Evolutionary conservation across 1,140 invertebrate genomes (phyloP), one percentile per base, ranked within the genome.

Genomic region (Papilio dardanus): DNA sequence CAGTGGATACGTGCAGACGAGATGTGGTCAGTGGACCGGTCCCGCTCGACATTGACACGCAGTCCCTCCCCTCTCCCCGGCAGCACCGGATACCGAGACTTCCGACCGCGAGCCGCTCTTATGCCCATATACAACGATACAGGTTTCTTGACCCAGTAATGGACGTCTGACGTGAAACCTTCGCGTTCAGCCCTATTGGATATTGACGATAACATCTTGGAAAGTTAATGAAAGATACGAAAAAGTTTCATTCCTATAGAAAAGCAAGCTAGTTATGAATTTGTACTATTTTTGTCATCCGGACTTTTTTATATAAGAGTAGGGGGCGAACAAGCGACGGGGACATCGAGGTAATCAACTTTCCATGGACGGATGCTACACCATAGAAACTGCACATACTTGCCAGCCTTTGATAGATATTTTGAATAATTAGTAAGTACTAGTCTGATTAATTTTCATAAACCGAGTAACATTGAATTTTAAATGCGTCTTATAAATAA

Each of bases 11-110:
- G 3, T 24, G 54, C 21, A 58, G 21, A 58, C 54, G 24, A 30
- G 54, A 58, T 28, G 54, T 58, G 54, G 54, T 58, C 54, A 58
- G 54, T 58, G 54, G 54, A 58, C 54, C 54, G 54, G 54, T 58
- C 21, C n/a, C n/a, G 12, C 54, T 58, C 54, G 54, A 58, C 54
- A 58, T 58, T 58, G 54, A 58, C 54, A 30, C 8, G 54, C 54
- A 21, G 8, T 19, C n/a, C 46, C 46, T 12, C 21, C 46, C 19
- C 46, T 50, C 19, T 19, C 50, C 21, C 19, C 40, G 40, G 16
- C 16, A 42, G 21, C 54, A 58, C 54, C 54, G 54, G 54, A 58
- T 58, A 58, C 54, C 10, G 54, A 28, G 21, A 24, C 54, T 58
- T 58, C 54, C 54, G 54, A 58, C 54, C 54, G 21, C 54, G 30